Conservation (phyloP, 2,888 invertebrate genomes). For the Melanostoma mellinum region DNA sequence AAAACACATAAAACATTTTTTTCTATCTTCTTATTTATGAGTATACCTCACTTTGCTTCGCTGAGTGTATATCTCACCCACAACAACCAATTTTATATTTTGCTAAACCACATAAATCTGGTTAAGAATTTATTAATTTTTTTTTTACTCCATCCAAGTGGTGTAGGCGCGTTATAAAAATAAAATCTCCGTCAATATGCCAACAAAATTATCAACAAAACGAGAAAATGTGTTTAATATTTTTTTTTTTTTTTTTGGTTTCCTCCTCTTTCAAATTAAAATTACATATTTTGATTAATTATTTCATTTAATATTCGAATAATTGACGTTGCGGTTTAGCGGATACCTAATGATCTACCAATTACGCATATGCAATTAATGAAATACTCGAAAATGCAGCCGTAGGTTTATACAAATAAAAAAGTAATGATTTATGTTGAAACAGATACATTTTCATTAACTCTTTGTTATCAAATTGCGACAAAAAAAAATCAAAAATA, state of each 20-base stretch:
- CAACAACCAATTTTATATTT: background rate
- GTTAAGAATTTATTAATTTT: slow-evolving; percentile 13
- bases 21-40: background rate
- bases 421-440: slow-evolving; percentile 20
- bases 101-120: slow-evolving; percentile 26
- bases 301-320: slow-evolving; percentile 64
- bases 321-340: slow-evolving; percentile 68
- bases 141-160: background rate
- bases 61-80: slow-evolving; percentile 6
- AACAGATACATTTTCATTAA: slow-evolving; percentile 13
- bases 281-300: slow-evolving; percentile 63
- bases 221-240: background rate
- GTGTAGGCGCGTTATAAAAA: slow-evolving; percentile 7
- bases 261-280: slow-evolving; percentile 1
- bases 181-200: slow-evolving; percentile 43
- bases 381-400: slow-evolving; percentile 42
- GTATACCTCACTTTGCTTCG: background rate
- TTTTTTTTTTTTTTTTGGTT: background rate
- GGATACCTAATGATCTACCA: slow-evolving; percentile 68
- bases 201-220: slow-evolving; percentile 38
- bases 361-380: slow-evolving; percentile 65
- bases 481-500: background rate
- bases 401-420: slow-evolving; percentile 14
- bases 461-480: background rate
- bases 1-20: too few species aligned